Conservation (phyloP, 92 coral and sea anemone genomes). For the Blastomussa wellsi region DNA sequence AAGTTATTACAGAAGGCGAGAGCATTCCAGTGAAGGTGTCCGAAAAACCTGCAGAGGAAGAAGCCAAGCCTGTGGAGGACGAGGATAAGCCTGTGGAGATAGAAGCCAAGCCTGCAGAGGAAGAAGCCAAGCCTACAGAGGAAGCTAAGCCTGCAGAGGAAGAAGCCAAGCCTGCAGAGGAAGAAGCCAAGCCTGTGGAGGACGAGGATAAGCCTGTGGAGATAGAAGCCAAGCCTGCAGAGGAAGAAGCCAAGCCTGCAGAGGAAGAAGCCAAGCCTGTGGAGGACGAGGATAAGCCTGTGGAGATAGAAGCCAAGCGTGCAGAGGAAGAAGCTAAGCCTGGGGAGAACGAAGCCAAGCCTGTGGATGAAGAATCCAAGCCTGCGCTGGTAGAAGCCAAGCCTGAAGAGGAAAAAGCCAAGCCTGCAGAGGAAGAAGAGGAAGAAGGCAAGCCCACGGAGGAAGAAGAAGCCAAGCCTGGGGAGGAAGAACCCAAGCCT, state of each 20-base stretch:
- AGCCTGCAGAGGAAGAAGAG: constrained; percentile 15
- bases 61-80: background rate
- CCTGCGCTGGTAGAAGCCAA: background rate
- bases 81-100: background rate
- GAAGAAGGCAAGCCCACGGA: constrained; percentile 10
- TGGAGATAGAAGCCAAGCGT: constrained; percentile 11
- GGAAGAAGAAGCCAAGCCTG: background rate
- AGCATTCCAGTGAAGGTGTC: background rate
- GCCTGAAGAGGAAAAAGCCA: background rate
- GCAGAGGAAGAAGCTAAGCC: background rate
- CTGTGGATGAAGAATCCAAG: background rate
- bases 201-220: background rate
- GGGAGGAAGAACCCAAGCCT: background rate
- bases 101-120: background rate
- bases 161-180: constrained; percentile 13
- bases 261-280: background rate
- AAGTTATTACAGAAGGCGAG: background rate
- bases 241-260: background rate
- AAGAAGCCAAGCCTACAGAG: background rate
- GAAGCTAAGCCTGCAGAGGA: background rate
- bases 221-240: background rate
- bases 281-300: constrained; percentile 10
- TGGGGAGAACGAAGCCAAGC: background rate
- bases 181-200: constrained; percentile 1
- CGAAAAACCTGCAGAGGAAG: too few species aligned